Percentiles rank a stretch among this genome's conserved stretches.
Conservation (phyloP, 1,140 invertebrate genomes). For the Temnothorax longispinosus region DNA sequence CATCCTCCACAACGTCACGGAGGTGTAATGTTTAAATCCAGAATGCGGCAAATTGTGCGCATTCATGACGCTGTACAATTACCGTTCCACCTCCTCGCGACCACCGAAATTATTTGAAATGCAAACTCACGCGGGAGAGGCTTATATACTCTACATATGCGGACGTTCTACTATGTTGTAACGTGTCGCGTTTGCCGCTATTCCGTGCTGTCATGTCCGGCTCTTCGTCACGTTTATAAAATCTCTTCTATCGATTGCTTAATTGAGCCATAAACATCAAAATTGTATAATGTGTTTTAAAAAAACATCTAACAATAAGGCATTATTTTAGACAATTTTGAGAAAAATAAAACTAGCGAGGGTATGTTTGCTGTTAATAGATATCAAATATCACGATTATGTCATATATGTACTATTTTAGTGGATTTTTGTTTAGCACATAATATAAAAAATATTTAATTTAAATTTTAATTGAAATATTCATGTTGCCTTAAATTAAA, state of each 20-base stretch:
- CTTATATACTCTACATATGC: background rate
- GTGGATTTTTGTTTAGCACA: background rate
- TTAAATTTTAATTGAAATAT: background rate
- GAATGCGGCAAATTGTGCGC: conserved; percentile 34
- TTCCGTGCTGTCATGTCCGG: conserved; percentile 2
- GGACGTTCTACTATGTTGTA: background rate
- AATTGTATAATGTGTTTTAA: background rate
- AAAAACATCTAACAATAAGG: background rate
- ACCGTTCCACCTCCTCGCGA: conserved; percentile 8
- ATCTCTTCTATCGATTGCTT: background rate
- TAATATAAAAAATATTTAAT: background rate
- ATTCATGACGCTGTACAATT: conserved; percentile 46
- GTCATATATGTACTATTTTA: background rate
- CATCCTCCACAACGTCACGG: background rate
- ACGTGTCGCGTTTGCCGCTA: background rate
- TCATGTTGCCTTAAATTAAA: background rate
- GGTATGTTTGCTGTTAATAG: background rate
- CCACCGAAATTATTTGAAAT: conserved; percentile 51
- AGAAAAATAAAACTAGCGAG: background rate
- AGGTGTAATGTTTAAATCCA: conserved; percentile 39
- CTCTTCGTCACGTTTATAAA: conserved; percentile 12
- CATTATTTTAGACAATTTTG: background rate
- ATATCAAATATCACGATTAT: background rate
- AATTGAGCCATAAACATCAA: background rate
- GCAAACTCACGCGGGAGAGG: conserved; percentile 23